These are phyloP conservation scores for Imbricaverruca yamaguchii DNA, from an alignment of 2,888 invertebrate species.

Conservation along the genomic window DNA sequence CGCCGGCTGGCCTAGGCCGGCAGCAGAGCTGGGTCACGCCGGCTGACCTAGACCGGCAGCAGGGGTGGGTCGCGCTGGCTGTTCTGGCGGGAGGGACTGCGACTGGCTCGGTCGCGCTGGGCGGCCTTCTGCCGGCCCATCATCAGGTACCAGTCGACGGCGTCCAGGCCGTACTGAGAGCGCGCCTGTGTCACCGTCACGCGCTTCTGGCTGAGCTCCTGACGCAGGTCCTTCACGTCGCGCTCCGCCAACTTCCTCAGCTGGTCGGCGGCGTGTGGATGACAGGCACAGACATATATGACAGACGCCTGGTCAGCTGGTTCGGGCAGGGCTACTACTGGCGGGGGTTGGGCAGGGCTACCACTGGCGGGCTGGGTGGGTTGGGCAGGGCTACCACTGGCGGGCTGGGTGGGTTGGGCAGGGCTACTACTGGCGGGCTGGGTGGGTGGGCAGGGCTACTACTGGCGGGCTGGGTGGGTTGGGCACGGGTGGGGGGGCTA, in stretches of 20 bases:
- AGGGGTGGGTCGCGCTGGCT: not conserved
- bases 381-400: no score
- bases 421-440: no score
- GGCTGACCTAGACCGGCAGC: not conserved
- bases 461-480: no score
- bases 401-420: no score
- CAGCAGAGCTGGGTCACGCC: not conserved
- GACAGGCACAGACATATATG: no score
- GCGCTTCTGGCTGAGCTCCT: slow-evolving; percentile 47
- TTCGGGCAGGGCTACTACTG: no score
- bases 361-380: no score
- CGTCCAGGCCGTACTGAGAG: slow-evolving; percentile 36
- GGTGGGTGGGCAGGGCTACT: no score
- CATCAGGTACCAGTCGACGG: slow-evolving; percentile 3
- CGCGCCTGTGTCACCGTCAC: slow-evolving; percentile 44
- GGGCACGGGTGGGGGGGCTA: no score
- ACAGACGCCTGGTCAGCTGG: no score
- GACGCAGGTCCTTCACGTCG: slow-evolving; percentile 45
- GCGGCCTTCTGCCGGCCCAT: slow-evolving; percentile 1
- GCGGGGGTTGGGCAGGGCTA: no score
- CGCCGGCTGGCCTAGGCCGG: not conserved
- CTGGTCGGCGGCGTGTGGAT: slow-evolving; percentile 36
- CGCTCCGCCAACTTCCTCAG: slow-evolving; percentile 47
- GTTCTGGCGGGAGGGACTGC: not conserved
- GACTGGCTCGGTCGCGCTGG: not conserved